Evolutionary conservation across 1,140 invertebrate species (phyloP).

Genomic region (Arion vulgaris): DNA sequence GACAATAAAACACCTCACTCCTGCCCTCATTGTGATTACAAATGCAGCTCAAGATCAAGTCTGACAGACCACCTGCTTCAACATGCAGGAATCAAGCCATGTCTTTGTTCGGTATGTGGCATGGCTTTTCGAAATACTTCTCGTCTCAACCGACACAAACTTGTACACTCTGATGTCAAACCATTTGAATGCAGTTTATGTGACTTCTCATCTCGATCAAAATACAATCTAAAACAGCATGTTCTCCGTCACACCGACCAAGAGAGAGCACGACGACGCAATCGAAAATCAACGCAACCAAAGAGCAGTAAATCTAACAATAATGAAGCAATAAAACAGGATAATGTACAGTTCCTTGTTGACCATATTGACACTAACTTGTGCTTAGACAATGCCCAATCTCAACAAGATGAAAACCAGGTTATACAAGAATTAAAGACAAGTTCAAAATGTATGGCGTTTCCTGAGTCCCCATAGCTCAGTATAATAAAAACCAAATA

Average conservation of each 20-base stretch:
- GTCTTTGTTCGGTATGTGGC: constrained; percentile 15
- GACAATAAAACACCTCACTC: constrained; percentile 20
- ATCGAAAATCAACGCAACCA: background rate
- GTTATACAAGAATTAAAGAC: background rate
- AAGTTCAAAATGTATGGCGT: background rate
- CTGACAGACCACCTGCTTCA: constrained; percentile 5
- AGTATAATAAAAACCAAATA: background rate
- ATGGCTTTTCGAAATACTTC: constrained; percentile 20
- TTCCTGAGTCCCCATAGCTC: background rate
- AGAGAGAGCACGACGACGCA: background rate
- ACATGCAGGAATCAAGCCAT: constrained; percentile 23
- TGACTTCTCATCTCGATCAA: constrained; percentile 24
- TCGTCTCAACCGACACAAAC: constrained; percentile 16
- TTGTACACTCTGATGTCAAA: constrained; percentile 20
- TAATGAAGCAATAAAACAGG: background rate
- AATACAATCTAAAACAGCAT: constrained; percentile 26
- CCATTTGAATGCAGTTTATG: constrained; percentile 12
- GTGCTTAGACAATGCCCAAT: background rate
- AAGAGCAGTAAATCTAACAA: background rate
- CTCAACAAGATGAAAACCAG: background rate
- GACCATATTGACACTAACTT: background rate
- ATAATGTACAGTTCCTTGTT: background rate
- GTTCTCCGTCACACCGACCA: constrained; percentile 16
- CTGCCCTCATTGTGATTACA: constrained; percentile 31
- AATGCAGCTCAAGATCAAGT: constrained; percentile 29